Conservation (phyloP, 2,113 vertebrate genomes). For the Gopherus flavomarginatus region DNA sequence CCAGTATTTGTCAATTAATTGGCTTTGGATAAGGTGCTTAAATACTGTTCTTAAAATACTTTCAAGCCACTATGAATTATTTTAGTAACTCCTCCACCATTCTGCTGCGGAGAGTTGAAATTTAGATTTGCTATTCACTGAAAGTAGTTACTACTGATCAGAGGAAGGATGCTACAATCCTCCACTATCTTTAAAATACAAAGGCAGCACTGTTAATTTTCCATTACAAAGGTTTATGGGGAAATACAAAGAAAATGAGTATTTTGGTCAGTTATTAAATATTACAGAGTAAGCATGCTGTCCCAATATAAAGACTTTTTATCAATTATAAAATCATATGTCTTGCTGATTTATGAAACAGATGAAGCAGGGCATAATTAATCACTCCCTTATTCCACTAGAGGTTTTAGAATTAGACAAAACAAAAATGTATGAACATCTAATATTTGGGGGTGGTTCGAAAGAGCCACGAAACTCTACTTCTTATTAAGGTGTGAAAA, state of each 20-base stretch:
- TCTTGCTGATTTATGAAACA: slow-evolving; percentile 29
- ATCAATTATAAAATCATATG: background rate
- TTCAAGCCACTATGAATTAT: background rate
- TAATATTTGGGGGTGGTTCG: slow-evolving; percentile 1
- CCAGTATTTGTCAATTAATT: background rate
- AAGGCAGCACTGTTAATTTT: background rate
- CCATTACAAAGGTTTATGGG: background rate
- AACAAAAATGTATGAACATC: slow-evolving; percentile 14
- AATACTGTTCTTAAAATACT: background rate
- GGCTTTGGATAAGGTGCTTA: background rate
- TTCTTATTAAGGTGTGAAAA: background rate
- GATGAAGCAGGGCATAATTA: slow-evolving; percentile 42
- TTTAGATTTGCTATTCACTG: background rate
- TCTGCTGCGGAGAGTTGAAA: background rate
- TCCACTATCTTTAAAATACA: background rate
- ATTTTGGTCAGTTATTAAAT: background rate
- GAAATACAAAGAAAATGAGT: background rate
- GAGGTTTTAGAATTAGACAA: background rate
- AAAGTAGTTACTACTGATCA: background rate
- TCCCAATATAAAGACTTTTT: slow-evolving; percentile 3
- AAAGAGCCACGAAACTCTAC: background rate
- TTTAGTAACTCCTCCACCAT: background rate
- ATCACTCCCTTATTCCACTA: background rate
- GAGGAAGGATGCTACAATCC: background rate
- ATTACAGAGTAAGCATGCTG: background rate